Evolutionary conservation across 2,888 invertebrate genomes (phyloP), one percentile per base, ranked within the genome.

Genomic region (Tubulanus polymorphus): DNA sequence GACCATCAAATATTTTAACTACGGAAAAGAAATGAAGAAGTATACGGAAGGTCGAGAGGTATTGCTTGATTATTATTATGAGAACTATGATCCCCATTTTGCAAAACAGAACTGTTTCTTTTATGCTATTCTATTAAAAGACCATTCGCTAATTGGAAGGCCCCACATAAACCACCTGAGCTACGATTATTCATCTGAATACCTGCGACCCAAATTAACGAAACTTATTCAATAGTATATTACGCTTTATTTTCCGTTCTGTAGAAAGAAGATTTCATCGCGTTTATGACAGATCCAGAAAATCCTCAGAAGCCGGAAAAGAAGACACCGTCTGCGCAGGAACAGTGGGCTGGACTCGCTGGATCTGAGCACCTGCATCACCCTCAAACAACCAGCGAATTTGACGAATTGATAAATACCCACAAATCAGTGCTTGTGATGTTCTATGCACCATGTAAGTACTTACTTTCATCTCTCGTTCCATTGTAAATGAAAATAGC

Each of bases 1-100:
- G 2, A 91, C 91, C 0, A 84, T 93, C 63, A 88, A 88, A 73
- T 91, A 92, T 78, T 91, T 89, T 74, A 90, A 87, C 72, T 88
- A 88, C 76, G 89, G 86, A 70, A 87, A 89, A 66, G 81, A 80
- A 60, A 68, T 81, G 0, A 82, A 85, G 59, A 83, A 83, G 51
- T 93, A 91, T 72, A 85, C 82, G 56, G 90, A 88, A 1, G 90
- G 88, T 0, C 83, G 91, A 65, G 87, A 85, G 79, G 88, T 88
- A 75, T 51, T n/a, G n/a, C n/a, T n/a, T n/a, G n/a, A n/a, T 35
- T 15, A 20, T 12, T 15, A 20, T 10, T 20, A 20, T n/a, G 10
- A 12, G 15, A 12, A 15, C 18, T 46, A 20, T 20, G 10, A 20
- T 46, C 20, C 12, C 10, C 12, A 46, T n/a, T 12, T 46, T 12